These are phyloP conservation scores for Desoria tigrina DNA, from an alignment of 2,888 invertebrate genomes.

Conservation along the genomic window DNA sequence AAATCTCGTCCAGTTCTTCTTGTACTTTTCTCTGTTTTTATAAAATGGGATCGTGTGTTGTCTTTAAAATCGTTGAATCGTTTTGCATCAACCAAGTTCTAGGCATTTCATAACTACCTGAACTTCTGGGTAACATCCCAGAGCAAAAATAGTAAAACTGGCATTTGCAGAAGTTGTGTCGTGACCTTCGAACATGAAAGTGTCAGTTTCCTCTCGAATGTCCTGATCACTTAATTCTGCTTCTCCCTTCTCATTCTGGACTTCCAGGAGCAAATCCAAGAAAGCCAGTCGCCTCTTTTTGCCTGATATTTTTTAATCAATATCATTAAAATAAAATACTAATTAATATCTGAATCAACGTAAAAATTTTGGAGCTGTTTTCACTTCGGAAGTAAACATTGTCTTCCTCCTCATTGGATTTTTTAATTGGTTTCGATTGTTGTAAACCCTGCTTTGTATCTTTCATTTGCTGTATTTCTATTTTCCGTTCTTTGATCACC, in stretches of 20 bases:
- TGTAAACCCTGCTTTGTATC: not conserved
- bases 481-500: conserved; percentile 14
- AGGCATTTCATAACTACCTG: too few species aligned
- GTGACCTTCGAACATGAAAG: conserved; percentile 55
- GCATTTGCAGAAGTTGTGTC: conserved; percentile 52
- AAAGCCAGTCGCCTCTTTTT: conserved; percentile 58
- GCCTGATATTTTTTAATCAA: not conserved
- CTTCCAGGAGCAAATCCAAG: conserved; percentile 62
- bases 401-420: conserved; percentile 1
- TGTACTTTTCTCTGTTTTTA: conserved; percentile 58
- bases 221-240: conserved; percentile 55
- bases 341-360: not conserved
- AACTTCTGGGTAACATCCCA: conserved; percentile 48
- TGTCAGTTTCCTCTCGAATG: conserved; percentile 58
- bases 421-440: not conserved
- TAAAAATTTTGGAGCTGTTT: too few species aligned
- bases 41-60: too few species aligned
- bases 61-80: too few species aligned
- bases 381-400: conserved; percentile 13
- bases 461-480: not conserved
- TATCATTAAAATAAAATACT: not conserved
- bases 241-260: conserved; percentile 57
- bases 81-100: too few species aligned
- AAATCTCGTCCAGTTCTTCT: conserved; percentile 59
- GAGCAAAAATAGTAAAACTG: conserved; percentile 47